Evolutionary conservation across 2,113 vertebrate species (phyloP), one percentile per base, ranked within the genome.

Genomic region (Chaetura pelagica): DNA sequence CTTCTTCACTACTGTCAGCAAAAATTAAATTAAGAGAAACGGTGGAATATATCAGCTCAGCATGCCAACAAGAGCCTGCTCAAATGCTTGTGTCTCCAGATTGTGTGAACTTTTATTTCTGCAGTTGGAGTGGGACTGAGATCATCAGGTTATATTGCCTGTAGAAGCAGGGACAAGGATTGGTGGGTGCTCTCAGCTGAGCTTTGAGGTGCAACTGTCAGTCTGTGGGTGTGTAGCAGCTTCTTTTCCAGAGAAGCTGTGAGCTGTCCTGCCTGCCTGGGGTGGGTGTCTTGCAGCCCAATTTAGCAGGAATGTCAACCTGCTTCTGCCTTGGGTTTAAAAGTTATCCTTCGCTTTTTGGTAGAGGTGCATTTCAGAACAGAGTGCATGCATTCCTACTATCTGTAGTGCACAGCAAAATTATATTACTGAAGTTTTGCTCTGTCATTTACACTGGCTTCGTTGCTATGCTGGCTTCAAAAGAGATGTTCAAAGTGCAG

Each of bases 31-130:
- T 2, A 20, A 81, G 32, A 10, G 26, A 30, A 59, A 51, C 30
- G 1, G 19, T 67, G 51, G 13, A 10, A 12, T 90, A 21, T 91
- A 1, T 79, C 0, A 0, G 18, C 30, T 93, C 40, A 30, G 5
- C 13, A 6, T 27, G 32, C 24, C 44, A 44, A 6, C 5, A 23
- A 30, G 49, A 78, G 14, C 21, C 44, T 48, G 15, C 21, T 79
- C 7, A 55, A 62, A 55, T 13, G 5, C 23, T 46, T 46, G 3
- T 61, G 30, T 81, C 13, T 38, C 14, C 30, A 27, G 44, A 35
- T 27, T 62, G 40, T 26, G 27, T 40, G 58, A 76, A 22, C 9
- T 35, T 64, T 13, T 24, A 7, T 51, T 82, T 78, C 29, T 73
- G 9, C 26, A 0, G 0, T 6, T 55, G 49, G 58, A 84, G 23